Evolutionary conservation across 2,888 invertebrate species (phyloP).

Genomic region (Norana najaformis): DNA sequence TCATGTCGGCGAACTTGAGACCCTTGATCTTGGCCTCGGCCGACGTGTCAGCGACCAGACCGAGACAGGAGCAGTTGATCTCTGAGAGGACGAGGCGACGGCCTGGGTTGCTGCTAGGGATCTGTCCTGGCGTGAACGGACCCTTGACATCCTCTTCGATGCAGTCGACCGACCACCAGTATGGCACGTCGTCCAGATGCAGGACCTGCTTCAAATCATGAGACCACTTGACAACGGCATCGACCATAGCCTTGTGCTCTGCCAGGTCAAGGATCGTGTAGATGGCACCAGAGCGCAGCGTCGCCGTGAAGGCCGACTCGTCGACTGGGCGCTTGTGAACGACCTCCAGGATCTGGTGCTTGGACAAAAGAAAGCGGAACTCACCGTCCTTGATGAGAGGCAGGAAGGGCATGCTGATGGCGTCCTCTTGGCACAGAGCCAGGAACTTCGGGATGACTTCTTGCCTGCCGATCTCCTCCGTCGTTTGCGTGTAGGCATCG

Average conservation of each 20-base stretch:
- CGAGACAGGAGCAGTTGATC: conserved; percentile 42
- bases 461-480: conserved; percentile 38
- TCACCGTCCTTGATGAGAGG: conserved; percentile 43
- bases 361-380: conserved; percentile 41
- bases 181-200: conserved; percentile 41
- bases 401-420: conserved; percentile 45
- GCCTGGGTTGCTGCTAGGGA: conserved; percentile 38
- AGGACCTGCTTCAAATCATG: conserved; percentile 37
- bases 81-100: conserved; percentile 42
- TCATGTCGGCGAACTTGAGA: conserved; percentile 41
- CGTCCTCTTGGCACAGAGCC: conserved; percentile 40
- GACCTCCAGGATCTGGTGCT: conserved; percentile 40
- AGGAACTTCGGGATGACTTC: conserved; percentile 41
- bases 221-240: conserved; percentile 38
- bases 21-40: conserved; percentile 42
- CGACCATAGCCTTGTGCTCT: conserved; percentile 38
- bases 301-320: conserved; percentile 42
- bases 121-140: conserved; percentile 34
- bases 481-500: conserved; percentile 40
- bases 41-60: conserved; percentile 42
- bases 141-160: conserved; percentile 38
- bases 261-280: conserved; percentile 42
- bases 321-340: conserved; percentile 44
- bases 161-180: conserved; percentile 45
- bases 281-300: conserved; percentile 40